Evolutionary conservation across 2,888 invertebrate genomes (phyloP), one percentile per base, ranked within the genome.

Genomic region (Clistopyga incitator): DNA sequence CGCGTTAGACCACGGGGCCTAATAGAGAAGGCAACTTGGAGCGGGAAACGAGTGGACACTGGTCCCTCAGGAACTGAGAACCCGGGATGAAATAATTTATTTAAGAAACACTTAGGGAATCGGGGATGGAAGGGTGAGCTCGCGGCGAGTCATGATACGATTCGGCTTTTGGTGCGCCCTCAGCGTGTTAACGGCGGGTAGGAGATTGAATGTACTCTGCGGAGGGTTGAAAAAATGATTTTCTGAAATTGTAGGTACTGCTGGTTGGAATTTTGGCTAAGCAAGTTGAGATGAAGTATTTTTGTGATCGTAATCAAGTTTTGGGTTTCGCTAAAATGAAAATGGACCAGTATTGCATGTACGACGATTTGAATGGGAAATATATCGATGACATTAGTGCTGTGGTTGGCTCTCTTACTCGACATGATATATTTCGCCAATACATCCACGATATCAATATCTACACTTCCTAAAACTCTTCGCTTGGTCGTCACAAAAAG

Each of bases 81-180:
- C 67, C 64, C 75, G 77, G 34, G 74, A 77, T 54, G 72, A 72
- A 81, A 84, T 84, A 78, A 84, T 84, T 84, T 84, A 84, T 84
- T 84, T 81, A 84, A 64, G 70, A 84, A 80, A 80, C 84, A 84
- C 84, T 84, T 64, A 67, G 84, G 77, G 64, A 81, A 80, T 80
- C 80, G 77, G 38, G 50, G 67, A 59, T 34, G 13, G 71, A 68
- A 52, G 68, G 29, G 50, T 23, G 67, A 34, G 61, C 68, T 70
- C 54, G 20, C 29, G 75, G 56, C 78, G 61, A 70, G 75, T 82
- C 82, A 78, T 64, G 70, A 75, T 70, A 59, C 72, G 82, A 74
- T 78, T 82, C 82, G 38, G 61, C 20, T 82, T 78, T 74, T 67
- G 34, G 54, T 56, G 45, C 61, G 61, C 47, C 54, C 82, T 47